Conservation (phyloP, 2,888 invertebrate genomes). For the Cataglyphis livida region DNA sequence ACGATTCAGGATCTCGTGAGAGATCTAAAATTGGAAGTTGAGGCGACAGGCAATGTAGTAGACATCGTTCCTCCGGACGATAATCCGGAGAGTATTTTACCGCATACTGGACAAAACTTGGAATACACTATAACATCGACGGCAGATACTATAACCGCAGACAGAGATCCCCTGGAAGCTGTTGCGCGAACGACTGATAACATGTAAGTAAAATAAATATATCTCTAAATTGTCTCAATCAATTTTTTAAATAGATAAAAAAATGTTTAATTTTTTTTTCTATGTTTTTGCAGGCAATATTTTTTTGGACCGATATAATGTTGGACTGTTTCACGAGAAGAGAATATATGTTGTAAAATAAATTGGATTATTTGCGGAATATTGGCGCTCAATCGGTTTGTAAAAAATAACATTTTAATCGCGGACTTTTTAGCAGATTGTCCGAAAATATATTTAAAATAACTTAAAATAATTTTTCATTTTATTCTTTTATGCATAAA, state of each 20-base stretch:
- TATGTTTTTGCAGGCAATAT: conserved; percentile 76
- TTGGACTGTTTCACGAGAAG: neutral
- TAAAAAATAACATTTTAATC: conserved; percentile 6
- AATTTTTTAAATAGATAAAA: neutral
- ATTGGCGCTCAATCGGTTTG: conserved; percentile 13
- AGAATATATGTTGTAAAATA: neutral
- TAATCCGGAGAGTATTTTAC: conserved; percentile 83
- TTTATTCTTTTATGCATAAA: too few species aligned
- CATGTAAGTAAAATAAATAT: conserved; percentile 82
- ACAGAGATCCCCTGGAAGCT: conserved; percentile 85
- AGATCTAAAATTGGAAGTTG: conserved; percentile 82
- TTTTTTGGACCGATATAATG: conserved; percentile 78
- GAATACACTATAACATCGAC: conserved; percentile 79
- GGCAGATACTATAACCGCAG: conserved; percentile 70
- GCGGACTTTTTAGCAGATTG: neutral
- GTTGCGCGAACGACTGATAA: conserved; percentile 84
- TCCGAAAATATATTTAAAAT: neutral
- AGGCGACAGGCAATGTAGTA: conserved; percentile 78
- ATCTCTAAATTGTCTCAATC: conserved; percentile 40
- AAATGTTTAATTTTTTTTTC: neutral
- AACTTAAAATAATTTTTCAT: neutral
- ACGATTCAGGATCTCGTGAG: conserved; percentile 82
- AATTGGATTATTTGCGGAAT: conserved; percentile 21
- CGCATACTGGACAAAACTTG: conserved; percentile 79
- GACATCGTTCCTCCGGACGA: conserved; percentile 81